Evolutionary conservation across 2,797 vertebrate genomes (phyloP), one percentile per base, ranked within the genome.

Genomic region (Dromococcyx pavoninus): DNA sequence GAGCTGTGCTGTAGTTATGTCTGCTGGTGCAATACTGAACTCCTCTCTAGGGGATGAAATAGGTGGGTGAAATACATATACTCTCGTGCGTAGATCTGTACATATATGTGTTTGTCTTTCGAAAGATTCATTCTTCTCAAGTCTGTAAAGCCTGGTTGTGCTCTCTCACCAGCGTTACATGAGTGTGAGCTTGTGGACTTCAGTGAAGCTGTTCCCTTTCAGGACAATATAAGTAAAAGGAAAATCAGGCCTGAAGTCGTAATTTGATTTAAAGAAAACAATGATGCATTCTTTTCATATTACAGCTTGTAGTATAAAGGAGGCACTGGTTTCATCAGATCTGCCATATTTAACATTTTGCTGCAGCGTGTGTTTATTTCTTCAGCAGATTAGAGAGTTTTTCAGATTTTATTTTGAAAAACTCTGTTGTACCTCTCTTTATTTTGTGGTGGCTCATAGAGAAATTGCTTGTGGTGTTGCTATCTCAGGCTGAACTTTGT

Each of bases 21-120:
- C 99, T 10, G 99, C 99, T 3, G 99, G 99, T 13, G 98, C 99
- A 93, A 99, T 99, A 96, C 98, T 99, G 88, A 99, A 98, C 95
- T 99, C 99, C 10, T 98, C 98, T 35, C 97, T 99, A 86, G 99
- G 99, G 33, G 97, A 98, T n/a, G 99, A 99, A 98, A 99, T 99
- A 62, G 99, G 99, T 99, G 97, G 98, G 99, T 99, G 51, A 94
- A 78, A 66, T 54, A 41, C 23, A 48, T 85, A 65, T 75, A 0
- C 87, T 77, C 17, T 1, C 37, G 21, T 88, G 9, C 30, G 5
- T 54, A 6, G 39, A 6, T 43, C 5, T 41, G 11, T 39, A 28
- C 14, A 3, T 27, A 6, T 62, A 12, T 28, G 7, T 84, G 23
- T 86, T 90, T 78, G n/a, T 66, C 73, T 94, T 94, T 48, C 37